Evolutionary conservation across 2,797 vertebrate species (phyloP).

Genomic region (Erpetoichthys calabaricus): DNA sequence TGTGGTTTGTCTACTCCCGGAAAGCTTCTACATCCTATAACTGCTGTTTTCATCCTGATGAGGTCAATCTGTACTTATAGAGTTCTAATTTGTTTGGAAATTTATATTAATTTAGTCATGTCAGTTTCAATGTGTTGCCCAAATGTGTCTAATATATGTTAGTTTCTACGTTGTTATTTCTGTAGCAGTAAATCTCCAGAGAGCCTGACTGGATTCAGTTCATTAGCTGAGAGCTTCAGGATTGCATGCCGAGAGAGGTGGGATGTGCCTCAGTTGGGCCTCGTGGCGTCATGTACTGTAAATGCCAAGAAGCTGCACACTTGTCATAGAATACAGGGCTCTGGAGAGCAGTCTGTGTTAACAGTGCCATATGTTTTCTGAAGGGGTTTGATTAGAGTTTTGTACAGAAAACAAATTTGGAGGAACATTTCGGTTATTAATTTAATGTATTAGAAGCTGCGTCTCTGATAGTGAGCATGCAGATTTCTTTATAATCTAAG

Average conservation of each 20-base stretch:
- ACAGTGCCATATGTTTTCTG: too few relatives aligned
- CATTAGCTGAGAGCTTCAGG: constrained; percentile 13
- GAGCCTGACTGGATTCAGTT: constrained; percentile 7
- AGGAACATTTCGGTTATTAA: too few relatives aligned
- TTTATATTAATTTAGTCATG: constrained; percentile 13
- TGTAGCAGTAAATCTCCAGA: constrained; percentile 17
- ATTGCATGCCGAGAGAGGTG: constrained; percentile 17
- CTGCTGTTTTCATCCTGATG: too few relatives aligned
- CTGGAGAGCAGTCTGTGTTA: constrained; percentile 8
- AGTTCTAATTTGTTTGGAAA: too few relatives aligned
- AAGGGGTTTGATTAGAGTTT: too few relatives aligned
- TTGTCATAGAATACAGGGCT: constrained; percentile 13
- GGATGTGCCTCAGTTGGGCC: constrained; percentile 21
- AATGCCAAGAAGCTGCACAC: constrained; percentile 25
- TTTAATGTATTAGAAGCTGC: too few relatives aligned
- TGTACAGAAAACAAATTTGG: too few relatives aligned
- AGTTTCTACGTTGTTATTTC: constrained; percentile 6
- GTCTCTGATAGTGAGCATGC: too few relatives aligned
- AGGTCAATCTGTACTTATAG: too few relatives aligned
- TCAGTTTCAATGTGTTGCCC: constrained; percentile 6
- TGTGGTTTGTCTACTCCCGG: too few relatives aligned
- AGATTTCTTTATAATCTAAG: too few relatives aligned
- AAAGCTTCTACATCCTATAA: too few relatives aligned
- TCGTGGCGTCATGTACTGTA: constrained; percentile 15
- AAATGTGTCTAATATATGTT: constrained; percentile 13